Evolutionary conservation across 1,140 invertebrate genomes (phyloP), one percentile per base, ranked within the genome.

Genomic region (Dendroctonus ponderosae): DNA sequence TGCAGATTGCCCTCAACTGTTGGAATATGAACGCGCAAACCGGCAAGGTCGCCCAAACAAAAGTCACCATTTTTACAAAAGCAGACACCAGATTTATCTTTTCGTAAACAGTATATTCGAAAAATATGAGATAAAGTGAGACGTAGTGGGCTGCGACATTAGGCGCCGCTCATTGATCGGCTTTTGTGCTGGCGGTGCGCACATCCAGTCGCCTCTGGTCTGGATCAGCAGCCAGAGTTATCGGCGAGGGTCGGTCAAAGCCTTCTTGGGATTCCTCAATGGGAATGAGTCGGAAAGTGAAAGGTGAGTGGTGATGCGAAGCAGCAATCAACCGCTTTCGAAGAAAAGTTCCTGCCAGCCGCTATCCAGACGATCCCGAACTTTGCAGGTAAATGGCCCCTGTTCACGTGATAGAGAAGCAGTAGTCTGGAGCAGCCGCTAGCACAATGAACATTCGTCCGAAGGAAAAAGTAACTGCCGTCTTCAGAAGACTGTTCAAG

Each of bases 401-500:
- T 48, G 11, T 48, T 48, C 11, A 48, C 46, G 14, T 48, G 11
- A 48, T 48, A 48, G 46, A n/a, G 46, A 48, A 26, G 26, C 14
- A 6, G 5, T 48, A 48, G 5, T 48, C 46, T 48, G 5, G 11
- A n/a, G 5, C 46, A 48, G 14, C 46, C 14, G 1, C 39, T 39
- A 63, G 48, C 66, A 74, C 56, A 72, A 91, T 90, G 89, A 86
- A 87, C 68, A 89, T 87, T 63, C 84, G 88, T 64, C 88, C 89
- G 5, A 91, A 89, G 77, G 84, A 85, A 49, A 87, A 85, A 77
- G 86, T 92, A 41, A 85, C 89, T 5, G 87, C 88, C 26, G 89
- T 88, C 38, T 87, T 92, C 76, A 81, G 88, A 67, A 90, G 90
- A 79, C 79, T 91, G 61, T 91, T 91, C 76, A 86, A 85, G 66